Evolutionary conservation across 2,113 vertebrate genomes (phyloP).

Genomic region (Silurus meridionalis): DNA sequence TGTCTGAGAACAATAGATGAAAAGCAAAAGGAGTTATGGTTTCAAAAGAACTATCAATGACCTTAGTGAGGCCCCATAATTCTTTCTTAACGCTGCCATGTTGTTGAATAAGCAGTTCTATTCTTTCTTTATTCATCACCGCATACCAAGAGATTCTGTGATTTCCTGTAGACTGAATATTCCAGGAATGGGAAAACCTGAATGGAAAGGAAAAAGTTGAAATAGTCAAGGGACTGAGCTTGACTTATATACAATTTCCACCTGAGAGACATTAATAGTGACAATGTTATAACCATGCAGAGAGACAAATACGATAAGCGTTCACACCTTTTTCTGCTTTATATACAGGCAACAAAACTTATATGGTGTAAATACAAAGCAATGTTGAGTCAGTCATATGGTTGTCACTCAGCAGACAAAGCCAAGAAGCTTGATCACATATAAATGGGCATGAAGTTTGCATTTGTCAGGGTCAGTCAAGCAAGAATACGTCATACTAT

Average conservation of each 20-base stretch:
- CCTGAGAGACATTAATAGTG: not conserved
- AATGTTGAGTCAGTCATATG: not conserved
- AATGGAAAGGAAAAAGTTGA: slow-evolving; percentile 15
- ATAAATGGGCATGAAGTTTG: slow-evolving; percentile 12
- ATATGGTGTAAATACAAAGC: slow-evolving; percentile 3
- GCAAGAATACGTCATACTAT: not conserved
- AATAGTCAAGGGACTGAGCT: slow-evolving; percentile 14
- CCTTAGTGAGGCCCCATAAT: slow-evolving; percentile 1
- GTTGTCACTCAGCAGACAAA: slow-evolving; percentile 1
- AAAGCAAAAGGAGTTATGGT: not conserved
- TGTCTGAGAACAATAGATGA: not conserved
- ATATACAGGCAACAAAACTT: not conserved
- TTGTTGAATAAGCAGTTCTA: slow-evolving; percentile 36
- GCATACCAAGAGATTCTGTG: slow-evolving; percentile 22
- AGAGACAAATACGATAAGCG: not conserved
- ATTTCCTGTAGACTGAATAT: slow-evolving; percentile 24
- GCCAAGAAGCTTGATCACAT: not conserved
- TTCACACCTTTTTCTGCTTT: slow-evolving; percentile 5
- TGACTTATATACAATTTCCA: not conserved
- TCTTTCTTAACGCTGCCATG: not conserved
- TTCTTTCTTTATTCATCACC: slow-evolving; percentile 42
- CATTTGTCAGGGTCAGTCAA: slow-evolving; percentile 11
- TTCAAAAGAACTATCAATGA: not conserved
- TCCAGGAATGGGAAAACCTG: not conserved
- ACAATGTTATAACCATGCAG: not conserved